These are phyloP conservation scores for Megalurothrips usitatus DNA, from an alignment of 2,888 invertebrate species.

Conservation along the genomic window DNA sequence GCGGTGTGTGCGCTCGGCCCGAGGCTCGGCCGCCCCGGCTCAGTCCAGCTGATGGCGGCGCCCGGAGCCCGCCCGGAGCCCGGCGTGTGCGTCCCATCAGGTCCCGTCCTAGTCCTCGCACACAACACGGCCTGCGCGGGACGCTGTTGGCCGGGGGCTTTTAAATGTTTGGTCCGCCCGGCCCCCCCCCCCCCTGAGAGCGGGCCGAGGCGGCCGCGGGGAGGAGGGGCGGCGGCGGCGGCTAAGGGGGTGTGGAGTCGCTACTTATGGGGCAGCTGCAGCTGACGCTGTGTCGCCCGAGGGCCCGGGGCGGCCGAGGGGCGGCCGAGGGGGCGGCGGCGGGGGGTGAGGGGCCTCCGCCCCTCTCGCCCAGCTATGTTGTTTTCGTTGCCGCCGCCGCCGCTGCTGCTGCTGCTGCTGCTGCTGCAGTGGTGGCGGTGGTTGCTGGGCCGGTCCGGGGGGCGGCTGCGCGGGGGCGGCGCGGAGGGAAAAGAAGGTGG, in stretches of 20 bases:
- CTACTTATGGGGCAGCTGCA: slow-evolving; percentile 24
- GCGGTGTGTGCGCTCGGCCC: neutral
- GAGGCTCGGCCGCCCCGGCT: too few relatives aligned
- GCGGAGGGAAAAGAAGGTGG: too few relatives aligned
- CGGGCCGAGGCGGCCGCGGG: neutral
- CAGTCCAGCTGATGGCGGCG: too few relatives aligned
- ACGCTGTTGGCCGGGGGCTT: slow-evolving; percentile 5
- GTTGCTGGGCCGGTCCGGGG: neutral
- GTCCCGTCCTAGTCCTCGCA: too few relatives aligned
- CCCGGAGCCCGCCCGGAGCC: too few relatives aligned
- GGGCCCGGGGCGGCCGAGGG: neutral
- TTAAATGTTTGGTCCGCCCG: neutral
- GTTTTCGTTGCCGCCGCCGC: neutral
- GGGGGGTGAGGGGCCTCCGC: slow-evolving; percentile 3
- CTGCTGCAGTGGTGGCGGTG: neutral
- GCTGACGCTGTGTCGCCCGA: slow-evolving; percentile 11
- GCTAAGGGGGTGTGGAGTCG: neutral
- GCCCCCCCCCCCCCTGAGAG: neutral
- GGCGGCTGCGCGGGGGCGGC: too few relatives aligned
- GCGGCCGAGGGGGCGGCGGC: neutral
- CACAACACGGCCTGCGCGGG: neutral
- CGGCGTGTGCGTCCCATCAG: too few relatives aligned
- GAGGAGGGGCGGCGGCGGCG: neutral
- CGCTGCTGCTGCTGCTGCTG: neutral
- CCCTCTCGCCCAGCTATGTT: neutral